Evolutionary conservation across 2,888 invertebrate species (phyloP).

Genomic region (Rotaria sp.): DNA sequence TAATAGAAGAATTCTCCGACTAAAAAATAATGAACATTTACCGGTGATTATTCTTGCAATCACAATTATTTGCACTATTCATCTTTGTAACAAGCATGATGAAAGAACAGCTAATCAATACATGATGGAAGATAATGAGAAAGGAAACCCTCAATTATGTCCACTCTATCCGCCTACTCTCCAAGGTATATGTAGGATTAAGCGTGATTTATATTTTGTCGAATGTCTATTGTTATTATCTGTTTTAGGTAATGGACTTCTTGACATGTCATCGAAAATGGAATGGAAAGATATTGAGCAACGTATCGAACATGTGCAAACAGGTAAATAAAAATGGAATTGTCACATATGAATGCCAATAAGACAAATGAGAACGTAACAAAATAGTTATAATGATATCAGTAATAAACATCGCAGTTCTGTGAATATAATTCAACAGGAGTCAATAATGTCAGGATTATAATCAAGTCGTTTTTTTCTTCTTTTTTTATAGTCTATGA

Average conservation of each 20-base stretch:
- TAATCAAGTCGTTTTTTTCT: too few relatives aligned
- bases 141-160: neutral
- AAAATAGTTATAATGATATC: too few relatives aligned
- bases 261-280: neutral
- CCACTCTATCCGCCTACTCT: neutral
- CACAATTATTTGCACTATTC: neutral
- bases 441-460: too few relatives aligned
- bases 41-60: neutral
- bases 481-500: too few relatives aligned
- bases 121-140: neutral
- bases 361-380: neutral
- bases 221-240: neutral
- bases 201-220: neutral
- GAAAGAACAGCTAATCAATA: neutral
- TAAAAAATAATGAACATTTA: neutral
- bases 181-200: neutral
- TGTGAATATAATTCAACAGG: too few relatives aligned
- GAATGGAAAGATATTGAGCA: neutral
- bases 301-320: neutral
- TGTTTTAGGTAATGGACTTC: neutral
- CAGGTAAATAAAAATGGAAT: neutral
- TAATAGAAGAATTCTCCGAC: neutral
- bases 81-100: neutral
- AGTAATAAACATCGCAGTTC: too few relatives aligned
- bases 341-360: too few relatives aligned